A percentile compares a stretch with the other conserved stretches of the same genome.
These are phyloP conservation scores for Physeter macrocephalus DNA, from an alignment of 2,113 vertebrate genomes.

Conservation along the genomic window DNA sequence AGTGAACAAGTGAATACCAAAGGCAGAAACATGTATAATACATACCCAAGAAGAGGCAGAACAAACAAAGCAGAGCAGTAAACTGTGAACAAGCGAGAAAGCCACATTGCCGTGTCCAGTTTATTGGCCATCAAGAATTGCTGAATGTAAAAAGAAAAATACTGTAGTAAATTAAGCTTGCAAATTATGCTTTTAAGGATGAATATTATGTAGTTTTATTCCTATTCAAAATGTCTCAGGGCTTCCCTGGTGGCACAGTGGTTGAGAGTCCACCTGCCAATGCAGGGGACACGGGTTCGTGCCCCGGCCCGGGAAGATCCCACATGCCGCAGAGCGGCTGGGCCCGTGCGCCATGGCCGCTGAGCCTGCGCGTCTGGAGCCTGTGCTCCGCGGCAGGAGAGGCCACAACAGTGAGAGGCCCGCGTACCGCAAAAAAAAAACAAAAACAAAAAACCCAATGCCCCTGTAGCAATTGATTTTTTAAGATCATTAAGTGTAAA, in stretches of 20 bases:
- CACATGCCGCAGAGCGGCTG: too few relatives aligned
- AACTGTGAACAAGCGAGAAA: slow-evolving; percentile 96
- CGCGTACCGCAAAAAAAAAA: too few relatives aligned
- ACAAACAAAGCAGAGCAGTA: slow-evolving; percentile 98
- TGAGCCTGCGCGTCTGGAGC: too few relatives aligned
- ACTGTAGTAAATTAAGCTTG: neutral
- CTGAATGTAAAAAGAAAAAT: slow-evolving; percentile 78
- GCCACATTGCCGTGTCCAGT: slow-evolving; percentile 98
- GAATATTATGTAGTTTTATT: neutral
- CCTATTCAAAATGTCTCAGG: neutral
- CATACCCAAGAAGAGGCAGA: slow-evolving; percentile 95
- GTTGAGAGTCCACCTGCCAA: too few relatives aligned
- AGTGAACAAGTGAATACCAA: neutral
- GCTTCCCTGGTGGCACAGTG: too few relatives aligned
- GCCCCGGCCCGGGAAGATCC: too few relatives aligned
- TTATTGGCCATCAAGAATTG: slow-evolving; percentile 97
- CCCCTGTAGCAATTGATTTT: neutral
- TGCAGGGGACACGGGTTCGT: too few relatives aligned
- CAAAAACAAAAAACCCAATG: too few relatives aligned
- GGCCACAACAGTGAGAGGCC: too few relatives aligned
- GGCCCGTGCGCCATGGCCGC: too few relatives aligned
- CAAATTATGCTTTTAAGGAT: slow-evolving; percentile 12
- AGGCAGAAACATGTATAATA: slow-evolving; percentile 54
- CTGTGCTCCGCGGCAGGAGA: too few relatives aligned
- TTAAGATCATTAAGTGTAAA: neutral